Conservation (phyloP, 1,140 invertebrate genomes). For the Anoplolepis gracilipes region DNA sequence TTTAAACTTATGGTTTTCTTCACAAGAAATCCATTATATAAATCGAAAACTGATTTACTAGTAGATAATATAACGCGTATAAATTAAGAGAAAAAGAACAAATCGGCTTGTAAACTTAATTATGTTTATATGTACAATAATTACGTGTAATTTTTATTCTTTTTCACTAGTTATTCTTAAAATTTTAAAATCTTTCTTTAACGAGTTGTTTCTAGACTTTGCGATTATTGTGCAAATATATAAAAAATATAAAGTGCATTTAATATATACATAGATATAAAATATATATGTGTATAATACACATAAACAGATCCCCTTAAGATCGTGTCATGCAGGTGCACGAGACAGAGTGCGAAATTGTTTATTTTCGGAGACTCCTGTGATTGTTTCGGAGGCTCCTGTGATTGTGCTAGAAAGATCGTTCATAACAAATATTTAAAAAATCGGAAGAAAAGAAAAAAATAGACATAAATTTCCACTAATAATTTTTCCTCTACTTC, state of each 20-base stretch:
- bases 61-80: not conserved
- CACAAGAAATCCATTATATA: not conserved
- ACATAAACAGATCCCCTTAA: conserved; percentile 58
- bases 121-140: not conserved
- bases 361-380: conserved; percentile 48
- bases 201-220: not conserved
- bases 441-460: conserved; percentile 33
- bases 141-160: not conserved
- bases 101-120: not conserved
- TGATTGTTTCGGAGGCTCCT: conserved; percentile 43
- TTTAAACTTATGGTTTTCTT: not conserved
- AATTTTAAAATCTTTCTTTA: not conserved
- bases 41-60: not conserved
- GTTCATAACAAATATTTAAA: conserved; percentile 59
- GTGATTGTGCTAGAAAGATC: conserved; percentile 71
- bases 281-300: conserved; percentile 27
- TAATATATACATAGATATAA: conserved; percentile 32
- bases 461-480: conserved; percentile 28
- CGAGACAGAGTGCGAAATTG: conserved; percentile 73
- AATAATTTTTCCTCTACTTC: conserved; percentile 41
- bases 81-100: not conserved
- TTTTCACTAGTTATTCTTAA: not conserved
- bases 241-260: conserved; percentile 37
- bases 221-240: conserved; percentile 37
- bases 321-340: conserved; percentile 78